These are phyloP conservation scores for Dicentrarchus labrax DNA, from an alignment of 2,113 vertebrate genomes.

Conservation along the genomic window DNA sequence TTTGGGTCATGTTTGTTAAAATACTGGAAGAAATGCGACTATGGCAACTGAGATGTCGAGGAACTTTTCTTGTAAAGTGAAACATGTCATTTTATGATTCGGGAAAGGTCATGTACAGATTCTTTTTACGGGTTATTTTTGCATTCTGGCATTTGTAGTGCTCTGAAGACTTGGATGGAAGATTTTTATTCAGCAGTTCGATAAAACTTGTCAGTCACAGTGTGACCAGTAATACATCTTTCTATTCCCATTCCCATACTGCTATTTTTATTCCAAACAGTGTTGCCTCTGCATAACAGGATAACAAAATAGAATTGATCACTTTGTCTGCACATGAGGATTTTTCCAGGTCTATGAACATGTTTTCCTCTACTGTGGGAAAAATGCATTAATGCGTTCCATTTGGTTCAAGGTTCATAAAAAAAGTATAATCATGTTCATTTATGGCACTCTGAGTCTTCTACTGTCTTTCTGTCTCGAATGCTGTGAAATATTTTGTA, in stretches of 20 bases:
- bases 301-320: neutral
- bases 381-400: neutral
- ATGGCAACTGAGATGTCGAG: constrained; percentile 33
- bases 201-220: constrained; percentile 4
- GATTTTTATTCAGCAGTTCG: neutral
- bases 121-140: neutral
- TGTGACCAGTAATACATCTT: neutral
- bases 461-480: neutral
- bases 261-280: neutral
- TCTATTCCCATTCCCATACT: neutral
- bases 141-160: neutral
- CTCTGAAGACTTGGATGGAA: neutral
- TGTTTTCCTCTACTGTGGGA: neutral
- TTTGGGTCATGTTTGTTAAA: constrained; percentile 58
- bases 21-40: constrained; percentile 15
- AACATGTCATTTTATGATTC: constrained; percentile 3
- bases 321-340: neutral
- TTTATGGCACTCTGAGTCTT: neutral
- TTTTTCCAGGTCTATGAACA: neutral
- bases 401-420: neutral
- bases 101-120: neutral
- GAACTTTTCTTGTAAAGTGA: constrained; percentile 28
- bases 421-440: constrained; percentile 8
- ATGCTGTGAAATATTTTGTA: constrained; percentile 7
- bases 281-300: neutral